These are phyloP conservation scores for Temnothorax ravouxi DNA, from an alignment of 2,888 invertebrate genomes.

Conservation along the genomic window DNA sequence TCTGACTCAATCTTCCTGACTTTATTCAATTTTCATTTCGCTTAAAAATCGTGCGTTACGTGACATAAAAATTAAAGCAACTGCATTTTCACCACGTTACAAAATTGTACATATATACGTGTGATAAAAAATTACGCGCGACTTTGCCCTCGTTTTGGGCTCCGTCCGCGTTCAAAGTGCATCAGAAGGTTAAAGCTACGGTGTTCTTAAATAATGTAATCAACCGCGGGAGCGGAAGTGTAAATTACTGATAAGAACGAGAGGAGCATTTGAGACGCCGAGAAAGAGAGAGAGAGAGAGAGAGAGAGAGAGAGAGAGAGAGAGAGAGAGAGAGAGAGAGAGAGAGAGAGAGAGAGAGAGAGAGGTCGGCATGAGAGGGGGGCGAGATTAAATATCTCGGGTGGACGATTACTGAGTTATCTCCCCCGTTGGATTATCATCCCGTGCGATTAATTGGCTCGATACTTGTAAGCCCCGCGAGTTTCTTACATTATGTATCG, in stretches of 20 bases:
- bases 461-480: background rate
- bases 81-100: background rate
- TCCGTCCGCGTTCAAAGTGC: background rate
- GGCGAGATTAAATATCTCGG: conserved; percentile 18
- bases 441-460: conserved; percentile 9
- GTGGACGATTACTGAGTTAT: conserved; percentile 19
- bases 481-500: background rate
- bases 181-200: conserved; percentile 9
- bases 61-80: conserved; percentile 1
- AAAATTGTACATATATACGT: background rate
- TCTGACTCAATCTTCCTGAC: background rate
- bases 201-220: conserved; percentile 18
- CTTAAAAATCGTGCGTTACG: background rate
- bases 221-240: conserved; percentile 8
- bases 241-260: conserved; percentile 45
- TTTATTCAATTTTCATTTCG: background rate
- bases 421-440: conserved; percentile 16
- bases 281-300: background rate
- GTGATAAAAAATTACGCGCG: conserved; percentile 3
- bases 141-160: background rate
- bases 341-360: too few species aligned
- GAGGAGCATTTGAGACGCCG: background rate
- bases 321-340: too few species aligned
- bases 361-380: background rate
- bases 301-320: too few species aligned